A percentile compares a stretch with the other conserved stretches of the same genome.
phyloP scores from a whole-genome alignment of 2,113 vertebrate species.

The Abramis brama region DNA sequence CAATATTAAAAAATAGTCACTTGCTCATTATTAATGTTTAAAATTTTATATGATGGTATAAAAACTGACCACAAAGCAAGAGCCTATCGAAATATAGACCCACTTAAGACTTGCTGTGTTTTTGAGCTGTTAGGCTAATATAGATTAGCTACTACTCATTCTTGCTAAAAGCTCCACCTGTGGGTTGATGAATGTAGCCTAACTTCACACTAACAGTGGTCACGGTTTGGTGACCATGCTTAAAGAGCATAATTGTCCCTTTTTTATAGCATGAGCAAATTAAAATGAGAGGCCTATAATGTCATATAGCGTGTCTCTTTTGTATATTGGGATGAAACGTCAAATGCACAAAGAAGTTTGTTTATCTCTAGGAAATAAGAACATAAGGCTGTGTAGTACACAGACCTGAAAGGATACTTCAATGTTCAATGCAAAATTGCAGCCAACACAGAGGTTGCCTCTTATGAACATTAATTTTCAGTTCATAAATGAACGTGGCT shows the following conservation, averaged over 20 bases:
- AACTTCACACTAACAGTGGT: background rate
- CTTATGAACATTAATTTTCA: conserved; percentile 64
- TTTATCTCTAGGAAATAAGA: conserved; percentile 6
- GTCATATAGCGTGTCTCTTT: background rate
- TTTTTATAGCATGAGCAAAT: background rate
- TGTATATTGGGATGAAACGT: too few relatives aligned
- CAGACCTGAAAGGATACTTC: conserved; percentile 12
- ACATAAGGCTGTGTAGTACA: background rate
- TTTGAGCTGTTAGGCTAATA: background rate
- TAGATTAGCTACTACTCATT: background rate
- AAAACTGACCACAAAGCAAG: background rate
- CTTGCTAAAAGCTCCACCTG: background rate
- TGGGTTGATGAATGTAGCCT: background rate
- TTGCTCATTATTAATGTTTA: background rate
- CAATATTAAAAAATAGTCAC: background rate
- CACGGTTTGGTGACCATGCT: background rate
- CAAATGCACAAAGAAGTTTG: background rate
- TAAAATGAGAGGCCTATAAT: background rate
- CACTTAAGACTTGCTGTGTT: background rate
- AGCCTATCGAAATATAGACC: background rate
- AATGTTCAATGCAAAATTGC: conserved; percentile 35
- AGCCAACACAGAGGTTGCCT: conserved; percentile 9
- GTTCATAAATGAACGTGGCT: conserved; percentile 82
- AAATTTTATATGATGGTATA: background rate
- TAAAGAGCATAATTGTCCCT: background rate